Evolutionary conservation across 2,113 vertebrate genomes (phyloP).

Genomic region (Machaerirhynchus nigripectus): DNA sequence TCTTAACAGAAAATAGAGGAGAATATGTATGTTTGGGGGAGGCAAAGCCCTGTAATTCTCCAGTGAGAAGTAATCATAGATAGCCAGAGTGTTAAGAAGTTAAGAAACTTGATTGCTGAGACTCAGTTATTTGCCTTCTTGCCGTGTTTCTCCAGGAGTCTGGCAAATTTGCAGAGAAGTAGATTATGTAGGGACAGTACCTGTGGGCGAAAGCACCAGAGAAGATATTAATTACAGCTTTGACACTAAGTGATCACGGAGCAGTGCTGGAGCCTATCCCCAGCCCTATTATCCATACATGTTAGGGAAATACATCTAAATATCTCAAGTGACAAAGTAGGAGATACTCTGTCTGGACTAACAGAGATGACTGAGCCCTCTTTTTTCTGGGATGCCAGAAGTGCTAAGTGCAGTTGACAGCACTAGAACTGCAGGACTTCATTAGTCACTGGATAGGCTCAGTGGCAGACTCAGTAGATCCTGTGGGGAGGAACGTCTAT

Average conservation of each 20-base stretch:
- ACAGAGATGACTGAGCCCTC: neutral
- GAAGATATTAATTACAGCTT: neutral
- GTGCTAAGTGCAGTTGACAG: neutral
- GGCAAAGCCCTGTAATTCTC: neutral
- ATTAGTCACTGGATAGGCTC: neutral
- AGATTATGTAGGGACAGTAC: neutral
- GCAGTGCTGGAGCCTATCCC: neutral
- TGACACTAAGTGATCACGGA: neutral
- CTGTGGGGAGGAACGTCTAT: rapidly evolving
- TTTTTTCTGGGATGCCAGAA: neutral
- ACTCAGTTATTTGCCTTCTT: neutral
- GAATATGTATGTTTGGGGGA: neutral
- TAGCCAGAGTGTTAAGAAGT: neutral
- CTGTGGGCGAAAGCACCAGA: neutral
- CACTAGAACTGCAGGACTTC: neutral
- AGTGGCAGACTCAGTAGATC: neutral
- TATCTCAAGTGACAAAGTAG: neutral
- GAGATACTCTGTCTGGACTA: neutral
- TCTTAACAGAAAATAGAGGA: neutral
- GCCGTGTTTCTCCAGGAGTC: neutral
- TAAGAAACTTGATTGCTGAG: neutral
- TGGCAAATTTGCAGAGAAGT: neutral
- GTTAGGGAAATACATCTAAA: neutral
- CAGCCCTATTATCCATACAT: neutral
- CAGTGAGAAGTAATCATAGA: neutral